These are phyloP conservation scores for Psittacula derbiana DNA, from an alignment of 2,797 vertebrate genomes.

Conservation along the genomic window DNA sequence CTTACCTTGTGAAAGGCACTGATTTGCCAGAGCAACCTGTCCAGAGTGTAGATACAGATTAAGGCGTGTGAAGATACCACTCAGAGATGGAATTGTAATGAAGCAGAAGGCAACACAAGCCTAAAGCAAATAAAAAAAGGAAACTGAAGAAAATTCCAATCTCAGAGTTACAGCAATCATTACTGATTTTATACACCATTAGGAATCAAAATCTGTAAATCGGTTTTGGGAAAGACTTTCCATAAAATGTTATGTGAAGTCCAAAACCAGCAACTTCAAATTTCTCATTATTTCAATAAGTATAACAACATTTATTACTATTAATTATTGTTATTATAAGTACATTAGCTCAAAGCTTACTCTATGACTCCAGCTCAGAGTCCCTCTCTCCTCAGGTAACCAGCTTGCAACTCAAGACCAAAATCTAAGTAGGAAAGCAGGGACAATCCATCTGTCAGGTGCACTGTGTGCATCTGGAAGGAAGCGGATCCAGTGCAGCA, in stretches of 20 bases:
- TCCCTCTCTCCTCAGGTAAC: neutral
- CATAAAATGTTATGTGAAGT: neutral
- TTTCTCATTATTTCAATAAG: neutral
- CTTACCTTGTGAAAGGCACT: constrained; percentile 98
- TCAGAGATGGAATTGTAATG: constrained; percentile 96
- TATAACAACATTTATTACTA: neutral
- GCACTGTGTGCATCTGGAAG: rapidly evolving
- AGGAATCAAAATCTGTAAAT: neutral
- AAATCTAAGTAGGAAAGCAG: neutral
- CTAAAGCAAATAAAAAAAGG: constrained; percentile 64
- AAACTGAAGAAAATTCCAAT: neutral
- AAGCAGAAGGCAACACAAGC: constrained; percentile 98
- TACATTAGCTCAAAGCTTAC: neutral
- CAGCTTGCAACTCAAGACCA: neutral
- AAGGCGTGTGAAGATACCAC: constrained; percentile 90
- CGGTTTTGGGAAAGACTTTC: neutral
- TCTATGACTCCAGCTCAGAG: neutral
- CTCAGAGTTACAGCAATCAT: neutral
- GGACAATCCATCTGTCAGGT: neutral
- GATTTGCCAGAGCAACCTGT: constrained; percentile 95
- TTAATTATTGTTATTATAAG: neutral
- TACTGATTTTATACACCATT: neutral
- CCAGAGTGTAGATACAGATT: constrained; percentile 93
- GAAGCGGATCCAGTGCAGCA: rapidly evolving
- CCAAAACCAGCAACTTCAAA: neutral